phyloP scores from a whole-genome alignment of 2,797 vertebrate species.

The Eulemur albifrons region DNA sequence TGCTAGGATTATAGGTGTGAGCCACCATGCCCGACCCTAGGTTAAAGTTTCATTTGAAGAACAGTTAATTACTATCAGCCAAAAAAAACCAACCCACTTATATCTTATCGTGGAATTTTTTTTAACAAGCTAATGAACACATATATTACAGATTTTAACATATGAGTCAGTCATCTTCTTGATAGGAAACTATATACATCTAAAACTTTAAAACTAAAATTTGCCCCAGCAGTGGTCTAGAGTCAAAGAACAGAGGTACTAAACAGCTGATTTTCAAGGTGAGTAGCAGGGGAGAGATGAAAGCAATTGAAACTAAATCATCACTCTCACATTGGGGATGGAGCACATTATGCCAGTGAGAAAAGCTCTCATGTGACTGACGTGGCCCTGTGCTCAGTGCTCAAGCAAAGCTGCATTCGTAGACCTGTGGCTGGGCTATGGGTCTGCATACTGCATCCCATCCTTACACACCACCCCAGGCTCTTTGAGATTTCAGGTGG shows the following conservation, averaged over 20 bases:
- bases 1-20: too few species aligned
- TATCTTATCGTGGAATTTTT: background rate
- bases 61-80: background rate
- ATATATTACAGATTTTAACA: constrained; percentile 1
- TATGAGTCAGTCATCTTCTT: background rate
- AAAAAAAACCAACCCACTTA: background rate
- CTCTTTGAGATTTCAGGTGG: background rate
- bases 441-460: background rate
- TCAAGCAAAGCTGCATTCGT: background rate
- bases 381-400: background rate
- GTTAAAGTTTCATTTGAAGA: constrained; percentile 14
- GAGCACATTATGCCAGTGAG: background rate
- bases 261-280: background rate
- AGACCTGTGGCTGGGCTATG: too few species aligned
- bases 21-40: too few species aligned
- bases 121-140: background rate
- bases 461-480: background rate
- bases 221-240: background rate
- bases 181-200: background rate
- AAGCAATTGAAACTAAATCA: background rate
- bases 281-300: background rate
- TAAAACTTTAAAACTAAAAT: constrained; percentile 23
- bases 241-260: background rate
- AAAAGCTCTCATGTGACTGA: background rate
- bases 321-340: background rate